Evolutionary conservation across 2,797 vertebrate species (phyloP).

Genomic region (Scomberomorus guttatus): DNA sequence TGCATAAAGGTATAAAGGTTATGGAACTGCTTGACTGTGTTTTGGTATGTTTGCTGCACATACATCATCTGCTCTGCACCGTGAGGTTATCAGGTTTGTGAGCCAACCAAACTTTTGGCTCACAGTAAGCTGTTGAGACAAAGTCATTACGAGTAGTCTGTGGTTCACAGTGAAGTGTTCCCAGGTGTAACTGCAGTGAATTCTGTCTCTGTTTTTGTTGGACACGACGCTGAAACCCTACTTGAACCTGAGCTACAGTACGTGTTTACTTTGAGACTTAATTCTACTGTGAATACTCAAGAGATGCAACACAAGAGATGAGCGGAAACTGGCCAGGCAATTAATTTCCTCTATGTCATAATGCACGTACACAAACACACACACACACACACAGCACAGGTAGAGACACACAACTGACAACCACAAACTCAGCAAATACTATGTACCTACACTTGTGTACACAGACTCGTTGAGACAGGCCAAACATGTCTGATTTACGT

Average conservation of each 20-base stretch:
- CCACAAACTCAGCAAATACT: conserved; percentile 9
- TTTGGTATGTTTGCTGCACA: conserved; percentile 6
- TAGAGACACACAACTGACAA: not conserved
- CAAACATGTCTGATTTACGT: conserved; percentile 65
- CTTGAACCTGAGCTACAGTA: conserved; percentile 20
- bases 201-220: conserved; percentile 51
- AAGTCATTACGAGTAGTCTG: conserved; percentile 53
- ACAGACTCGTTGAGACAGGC: conserved; percentile 11
- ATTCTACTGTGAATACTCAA: conserved; percentile 18
- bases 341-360: not conserved
- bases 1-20: not conserved
- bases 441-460: conserved; percentile 6
- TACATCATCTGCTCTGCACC: conserved; percentile 7
- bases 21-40: not conserved
- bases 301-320: conserved; percentile 32
- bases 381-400: conserved; percentile 1
- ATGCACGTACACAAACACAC: not conserved
- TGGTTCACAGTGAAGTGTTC: conserved; percentile 49
- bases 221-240: conserved; percentile 18
- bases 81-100: conserved; percentile 42
- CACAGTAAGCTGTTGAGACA: conserved; percentile 37
- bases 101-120: conserved; percentile 40
- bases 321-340: conserved; percentile 24
- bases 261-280: conserved; percentile 42
- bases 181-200: conserved; percentile 53